Evolutionary conservation across 2,888 invertebrate genomes (phyloP).

Genomic region (Agrilus mali): DNA sequence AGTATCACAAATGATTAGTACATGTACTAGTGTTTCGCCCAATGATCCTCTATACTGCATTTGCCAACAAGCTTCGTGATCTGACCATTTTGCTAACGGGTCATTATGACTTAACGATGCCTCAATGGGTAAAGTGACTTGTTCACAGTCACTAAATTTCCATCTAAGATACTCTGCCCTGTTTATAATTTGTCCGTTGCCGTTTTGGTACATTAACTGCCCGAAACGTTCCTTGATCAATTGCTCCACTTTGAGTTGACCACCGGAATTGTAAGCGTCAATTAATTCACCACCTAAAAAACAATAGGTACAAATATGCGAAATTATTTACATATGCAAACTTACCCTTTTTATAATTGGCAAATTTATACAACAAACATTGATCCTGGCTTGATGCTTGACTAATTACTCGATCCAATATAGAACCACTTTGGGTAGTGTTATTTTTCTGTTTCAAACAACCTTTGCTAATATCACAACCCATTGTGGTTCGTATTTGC

Average conservation of each 20-base stretch:
- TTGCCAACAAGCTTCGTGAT: constrained; percentile 95
- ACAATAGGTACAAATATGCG: no score
- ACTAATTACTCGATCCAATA: constrained; percentile 80
- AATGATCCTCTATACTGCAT: constrained; percentile 91
- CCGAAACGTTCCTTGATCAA: constrained; percentile 77
- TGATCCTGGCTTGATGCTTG: constrained; percentile 78
- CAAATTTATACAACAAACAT: constrained; percentile 74
- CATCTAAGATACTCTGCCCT: constrained; percentile 78
- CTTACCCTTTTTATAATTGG: constrained; percentile 77
- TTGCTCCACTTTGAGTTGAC: constrained; percentile 71
- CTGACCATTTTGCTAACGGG: constrained; percentile 76
- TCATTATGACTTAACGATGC: constrained; percentile 75
- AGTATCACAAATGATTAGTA: constrained; percentile 89
- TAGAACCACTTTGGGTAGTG: constrained; percentile 54
- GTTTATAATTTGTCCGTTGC: constrained; percentile 74
- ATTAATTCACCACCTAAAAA: constrained; percentile 64
- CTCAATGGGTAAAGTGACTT: constrained; percentile 78
- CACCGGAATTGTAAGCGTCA: constrained; percentile 75
- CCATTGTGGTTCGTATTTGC: constrained; percentile 23
- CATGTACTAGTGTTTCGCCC: constrained; percentile 89
- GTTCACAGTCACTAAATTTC: constrained; percentile 78
- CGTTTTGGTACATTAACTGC: constrained; percentile 77
- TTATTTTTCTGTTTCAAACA: constrained; percentile 32
- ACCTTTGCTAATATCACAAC: constrained; percentile 36
- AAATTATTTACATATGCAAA: constrained; percentile 6